Percentiles rank a stretch among this genome's conserved stretches.
Conservation (phyloP, 2,888 invertebrate genomes). For the Branchellion lobata region DNA sequence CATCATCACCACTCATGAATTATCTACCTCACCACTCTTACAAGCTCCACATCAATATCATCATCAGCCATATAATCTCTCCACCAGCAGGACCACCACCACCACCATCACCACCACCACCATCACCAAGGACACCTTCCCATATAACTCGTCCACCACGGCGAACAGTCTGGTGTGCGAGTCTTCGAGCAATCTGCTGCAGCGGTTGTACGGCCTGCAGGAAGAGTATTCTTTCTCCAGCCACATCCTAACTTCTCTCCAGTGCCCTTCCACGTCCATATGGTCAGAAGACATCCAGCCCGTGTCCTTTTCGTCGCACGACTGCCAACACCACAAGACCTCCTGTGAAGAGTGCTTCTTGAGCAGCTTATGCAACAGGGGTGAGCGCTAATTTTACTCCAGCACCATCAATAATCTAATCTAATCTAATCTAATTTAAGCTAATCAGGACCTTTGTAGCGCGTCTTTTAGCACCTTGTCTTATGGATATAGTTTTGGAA, state of each 20-base stretch:
- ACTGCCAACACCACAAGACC: conserved; percentile 14
- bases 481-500: no score
- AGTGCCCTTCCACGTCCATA: background rate
- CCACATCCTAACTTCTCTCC: background rate
- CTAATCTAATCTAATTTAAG: no score
- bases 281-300: conserved; percentile 28
- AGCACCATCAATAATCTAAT: background rate
- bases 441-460: no score
- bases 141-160: background rate
- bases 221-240: background rate
- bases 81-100: no score
- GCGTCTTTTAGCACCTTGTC: no score
- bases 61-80: background rate
- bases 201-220: background rate
- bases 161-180: conserved; percentile 38
- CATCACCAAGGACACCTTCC: conserved; percentile 2
- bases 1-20: no score
- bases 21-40: no score
- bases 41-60: no score
- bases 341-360: conserved; percentile 33
- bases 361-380: background rate
- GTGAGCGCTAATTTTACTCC: no score
- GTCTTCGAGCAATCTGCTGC: conserved; percentile 30
- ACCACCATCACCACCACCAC: no score
- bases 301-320: conserved; percentile 21